Conservation (phyloP, 2,888 invertebrate genomes). For the Oscheius sp. region DNA sequence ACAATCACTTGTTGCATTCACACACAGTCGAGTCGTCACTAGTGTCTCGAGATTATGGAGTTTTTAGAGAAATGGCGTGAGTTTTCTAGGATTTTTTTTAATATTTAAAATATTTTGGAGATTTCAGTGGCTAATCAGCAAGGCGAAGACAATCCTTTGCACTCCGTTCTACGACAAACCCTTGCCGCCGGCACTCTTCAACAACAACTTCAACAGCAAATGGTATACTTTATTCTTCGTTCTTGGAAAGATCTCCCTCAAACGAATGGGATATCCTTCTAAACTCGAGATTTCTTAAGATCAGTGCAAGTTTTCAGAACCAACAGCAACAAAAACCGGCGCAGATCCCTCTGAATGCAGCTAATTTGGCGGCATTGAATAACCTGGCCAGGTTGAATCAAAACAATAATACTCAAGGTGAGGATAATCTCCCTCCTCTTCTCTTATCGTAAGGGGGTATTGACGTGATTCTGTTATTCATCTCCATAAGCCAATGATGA, state of each 20-base stretch:
- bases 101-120: not conserved
- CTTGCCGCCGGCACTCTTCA: constrained; percentile 49
- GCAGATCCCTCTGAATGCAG: constrained; percentile 44
- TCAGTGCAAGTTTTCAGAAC: no score
- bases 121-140: constrained; percentile 49
- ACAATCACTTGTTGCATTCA: not conserved
- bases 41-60: constrained; percentile 4
- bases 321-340: constrained; percentile 36
- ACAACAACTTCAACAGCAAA: constrained; percentile 44
- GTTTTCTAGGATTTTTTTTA: constrained; percentile 1
- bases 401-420: constrained; percentile 28
- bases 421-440: no score
- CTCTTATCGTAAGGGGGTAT: no score
- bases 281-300: not conserved
- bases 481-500: no score
- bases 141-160: constrained; percentile 50
- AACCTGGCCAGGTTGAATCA: constrained; percentile 39
- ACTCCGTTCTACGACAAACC: constrained; percentile 52
- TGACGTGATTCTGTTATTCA: no score
- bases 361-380: constrained; percentile 49
- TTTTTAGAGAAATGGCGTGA: constrained; percentile 14
- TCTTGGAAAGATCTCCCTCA: constrained; percentile 12
- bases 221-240: constrained; percentile 5
- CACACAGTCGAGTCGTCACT: not conserved
- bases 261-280: not conserved